Conservation (phyloP, 2,797 vertebrate species). For the Sebastolobus altivelis region DNA sequence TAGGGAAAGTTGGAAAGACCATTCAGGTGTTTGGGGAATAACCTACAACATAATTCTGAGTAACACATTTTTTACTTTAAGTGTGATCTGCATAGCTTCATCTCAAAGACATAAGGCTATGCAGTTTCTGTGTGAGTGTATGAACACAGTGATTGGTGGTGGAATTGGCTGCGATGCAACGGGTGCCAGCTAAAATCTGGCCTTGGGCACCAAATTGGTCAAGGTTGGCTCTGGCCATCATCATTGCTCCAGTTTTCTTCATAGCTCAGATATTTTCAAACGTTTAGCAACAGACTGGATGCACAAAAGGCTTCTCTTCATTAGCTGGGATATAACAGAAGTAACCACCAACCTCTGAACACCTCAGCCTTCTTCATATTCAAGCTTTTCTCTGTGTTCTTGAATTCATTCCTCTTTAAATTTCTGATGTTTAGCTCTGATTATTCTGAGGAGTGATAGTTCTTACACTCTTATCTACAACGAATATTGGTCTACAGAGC, state of each 20-base stretch:
- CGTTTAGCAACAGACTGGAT: background rate
- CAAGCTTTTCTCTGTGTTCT: background rate
- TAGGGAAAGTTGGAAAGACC: no score
- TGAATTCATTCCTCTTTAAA: background rate
- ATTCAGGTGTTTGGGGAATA: no score
- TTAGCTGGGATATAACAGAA: background rate
- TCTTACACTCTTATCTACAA: background rate
- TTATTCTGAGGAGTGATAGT: background rate
- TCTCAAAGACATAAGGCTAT: no score
- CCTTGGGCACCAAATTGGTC: no score
- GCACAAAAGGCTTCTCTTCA: background rate
- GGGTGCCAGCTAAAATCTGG: no score
- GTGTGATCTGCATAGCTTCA: no score
- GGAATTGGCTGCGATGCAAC: no score
- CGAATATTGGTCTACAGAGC: background rate
- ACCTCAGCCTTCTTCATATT: background rate
- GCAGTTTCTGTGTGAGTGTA: no score
- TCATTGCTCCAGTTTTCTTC: background rate
- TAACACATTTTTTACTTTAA: no score
- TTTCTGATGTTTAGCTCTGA: background rate
- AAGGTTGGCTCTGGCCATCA: no score
- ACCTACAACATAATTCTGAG: no score
- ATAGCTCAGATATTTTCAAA: background rate
- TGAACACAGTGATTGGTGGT: no score
- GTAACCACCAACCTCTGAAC: background rate